These are phyloP conservation scores for Pteromalus puparum DNA, from an alignment of 1,140 invertebrate genomes.

Conservation along the genomic window DNA sequence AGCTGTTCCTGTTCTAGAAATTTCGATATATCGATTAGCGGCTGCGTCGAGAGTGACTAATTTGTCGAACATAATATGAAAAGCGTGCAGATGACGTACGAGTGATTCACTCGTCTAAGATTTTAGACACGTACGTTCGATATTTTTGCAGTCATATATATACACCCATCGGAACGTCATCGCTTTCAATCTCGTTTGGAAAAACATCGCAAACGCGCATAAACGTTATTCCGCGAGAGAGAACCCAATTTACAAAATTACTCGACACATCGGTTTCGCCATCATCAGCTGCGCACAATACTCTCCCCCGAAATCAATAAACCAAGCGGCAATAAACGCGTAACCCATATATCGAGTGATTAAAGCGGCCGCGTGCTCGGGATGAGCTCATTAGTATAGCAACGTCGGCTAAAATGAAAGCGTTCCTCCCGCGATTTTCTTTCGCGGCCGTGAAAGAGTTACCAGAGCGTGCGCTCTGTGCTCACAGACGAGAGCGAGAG, in stretches of 20 bases:
- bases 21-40: not conserved
- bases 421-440: not conserved
- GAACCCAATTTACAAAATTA: not conserved
- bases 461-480: no score
- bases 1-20: constrained; percentile 3
- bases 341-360: not conserved
- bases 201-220: no score
- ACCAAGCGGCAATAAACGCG: not conserved
- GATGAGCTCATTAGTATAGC: not conserved
- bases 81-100: not conserved
- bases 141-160: no score
- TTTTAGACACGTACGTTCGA: not conserved
- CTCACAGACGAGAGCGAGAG: no score
- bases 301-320: no score
- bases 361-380: no score
- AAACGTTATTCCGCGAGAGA: no score
- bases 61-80: not conserved
- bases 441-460: not conserved
- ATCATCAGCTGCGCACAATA: no score
- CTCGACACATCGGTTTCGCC: no score
- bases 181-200: no score
- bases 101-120: not conserved
- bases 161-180: no score
- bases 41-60: not conserved
- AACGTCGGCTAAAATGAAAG: not conserved